Conservation (phyloP, 2,113 vertebrate species). For the Phaethornis superciliosus region DNA sequence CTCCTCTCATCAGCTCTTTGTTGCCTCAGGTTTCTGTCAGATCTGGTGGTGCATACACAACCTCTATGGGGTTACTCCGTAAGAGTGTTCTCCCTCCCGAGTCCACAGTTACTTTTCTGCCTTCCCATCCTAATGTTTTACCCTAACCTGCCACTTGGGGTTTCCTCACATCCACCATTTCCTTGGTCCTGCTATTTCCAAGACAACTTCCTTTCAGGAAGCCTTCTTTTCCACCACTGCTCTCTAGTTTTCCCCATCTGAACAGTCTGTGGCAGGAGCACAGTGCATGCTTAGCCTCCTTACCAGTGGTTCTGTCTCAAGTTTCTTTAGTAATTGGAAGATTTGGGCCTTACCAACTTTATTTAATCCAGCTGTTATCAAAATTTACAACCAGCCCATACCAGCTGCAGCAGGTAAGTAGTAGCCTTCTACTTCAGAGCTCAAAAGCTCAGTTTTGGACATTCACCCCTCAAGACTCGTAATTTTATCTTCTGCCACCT, state of each 20-base stretch:
- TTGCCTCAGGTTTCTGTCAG: neutral
- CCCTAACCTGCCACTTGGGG: neutral
- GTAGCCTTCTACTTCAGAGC: neutral
- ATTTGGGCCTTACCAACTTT: neutral
- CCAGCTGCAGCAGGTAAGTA: neutral
- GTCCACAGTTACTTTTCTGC: neutral
- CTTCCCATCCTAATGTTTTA: neutral
- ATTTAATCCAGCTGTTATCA: neutral
- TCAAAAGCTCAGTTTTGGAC: neutral
- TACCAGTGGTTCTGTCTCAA: no score
- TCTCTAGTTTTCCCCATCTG: no score
- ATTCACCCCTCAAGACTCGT: no score
- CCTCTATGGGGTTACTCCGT: neutral
- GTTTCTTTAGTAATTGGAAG: neutral
- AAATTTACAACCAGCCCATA: neutral
- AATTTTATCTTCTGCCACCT: neutral
- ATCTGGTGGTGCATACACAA: rapidly evolving
- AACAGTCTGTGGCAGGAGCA: no score
- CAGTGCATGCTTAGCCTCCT: no score
- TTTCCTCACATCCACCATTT: neutral
- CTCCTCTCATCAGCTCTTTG: neutral
- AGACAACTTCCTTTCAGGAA: no score
- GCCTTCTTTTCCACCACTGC: no score
- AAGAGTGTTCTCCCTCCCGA: neutral
- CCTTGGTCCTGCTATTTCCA: no score